A percentile compares a stretch with the other conserved stretches of the same genome.
phyloP scores from a whole-genome alignment of 2,888 invertebrate species.

The Tubiluchus corallicola region DNA sequence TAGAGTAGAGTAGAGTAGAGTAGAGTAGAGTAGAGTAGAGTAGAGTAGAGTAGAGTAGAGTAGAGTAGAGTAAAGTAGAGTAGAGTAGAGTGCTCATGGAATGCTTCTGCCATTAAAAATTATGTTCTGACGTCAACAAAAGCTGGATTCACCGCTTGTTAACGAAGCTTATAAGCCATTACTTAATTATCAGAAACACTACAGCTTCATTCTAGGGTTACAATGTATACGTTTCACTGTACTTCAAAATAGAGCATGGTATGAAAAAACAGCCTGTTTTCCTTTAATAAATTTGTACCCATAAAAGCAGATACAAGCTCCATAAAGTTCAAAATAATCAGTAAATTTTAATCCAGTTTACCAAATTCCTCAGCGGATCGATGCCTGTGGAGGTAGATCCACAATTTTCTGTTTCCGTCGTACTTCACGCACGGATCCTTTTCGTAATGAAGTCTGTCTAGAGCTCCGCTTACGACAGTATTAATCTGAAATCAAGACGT shows the following conservation, averaged over 20 bases:
- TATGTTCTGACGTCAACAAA: too few relatives aligned
- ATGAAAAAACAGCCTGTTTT: not conserved
- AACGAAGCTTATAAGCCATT: too few relatives aligned
- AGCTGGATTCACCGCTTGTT: too few relatives aligned
- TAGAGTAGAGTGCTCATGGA: too few relatives aligned
- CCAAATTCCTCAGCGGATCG: constrained; percentile 45
- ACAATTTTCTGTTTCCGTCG: constrained; percentile 70
- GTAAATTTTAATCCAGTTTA: constrained; percentile 21
- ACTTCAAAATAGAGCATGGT: too few relatives aligned
- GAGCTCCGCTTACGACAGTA: constrained; percentile 67
- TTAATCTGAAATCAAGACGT: constrained; percentile 36
- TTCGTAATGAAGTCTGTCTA: constrained; percentile 73
- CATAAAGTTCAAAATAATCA: constrained; percentile 5
- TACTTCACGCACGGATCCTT: constrained; percentile 84
- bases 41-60: too few relatives aligned
- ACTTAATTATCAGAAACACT: too few relatives aligned
- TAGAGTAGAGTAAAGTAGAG: too few relatives aligned
- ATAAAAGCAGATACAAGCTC: not conserved
- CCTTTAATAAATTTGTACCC: not conserved
- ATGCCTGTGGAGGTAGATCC: constrained; percentile 80
- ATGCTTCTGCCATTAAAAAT: too few relatives aligned
- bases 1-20: too few relatives aligned
- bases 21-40: too few relatives aligned
- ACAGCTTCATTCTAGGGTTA: too few relatives aligned
- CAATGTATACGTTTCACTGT: not conserved